Conservation (phyloP, 2,797 vertebrate genomes). For the Peromyscus nudipes region DNA sequence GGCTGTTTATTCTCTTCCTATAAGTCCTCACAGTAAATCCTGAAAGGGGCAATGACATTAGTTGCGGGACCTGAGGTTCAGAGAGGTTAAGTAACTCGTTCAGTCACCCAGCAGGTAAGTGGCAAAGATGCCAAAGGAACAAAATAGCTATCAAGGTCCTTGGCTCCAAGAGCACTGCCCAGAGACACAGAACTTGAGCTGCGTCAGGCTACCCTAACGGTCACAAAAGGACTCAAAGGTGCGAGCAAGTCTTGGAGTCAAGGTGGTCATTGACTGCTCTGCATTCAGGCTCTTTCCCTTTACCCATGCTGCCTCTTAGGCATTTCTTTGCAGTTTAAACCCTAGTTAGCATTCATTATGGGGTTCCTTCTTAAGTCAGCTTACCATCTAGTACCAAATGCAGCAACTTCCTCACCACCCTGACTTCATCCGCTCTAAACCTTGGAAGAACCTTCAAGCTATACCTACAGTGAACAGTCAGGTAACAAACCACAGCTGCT, state of each 20-base stretch:
- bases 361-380: background rate
- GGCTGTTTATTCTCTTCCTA: background rate
- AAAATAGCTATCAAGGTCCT: background rate
- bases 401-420: background rate
- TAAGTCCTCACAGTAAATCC: background rate
- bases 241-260: background rate
- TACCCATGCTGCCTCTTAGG: background rate
- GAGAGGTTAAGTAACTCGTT: background rate
- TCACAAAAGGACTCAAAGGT: background rate
- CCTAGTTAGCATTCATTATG: background rate
- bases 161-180: too few species aligned
- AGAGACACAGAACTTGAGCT: background rate
- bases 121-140: background rate
- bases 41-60: background rate
- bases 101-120: background rate
- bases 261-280: background rate
- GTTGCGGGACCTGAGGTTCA: background rate
- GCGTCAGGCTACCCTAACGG: background rate
- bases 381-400: background rate
- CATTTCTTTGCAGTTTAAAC: background rate
- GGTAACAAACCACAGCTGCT: background rate
- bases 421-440: background rate
- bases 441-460: background rate
- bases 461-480: rapidly evolving
- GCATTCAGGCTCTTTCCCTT: background rate